Percentiles rank a stretch among this genome's conserved stretches.
These are phyloP conservation scores for Phoeniculus purpureus DNA, from an alignment of 2,797 vertebrate species.

Conservation along the genomic window DNA sequence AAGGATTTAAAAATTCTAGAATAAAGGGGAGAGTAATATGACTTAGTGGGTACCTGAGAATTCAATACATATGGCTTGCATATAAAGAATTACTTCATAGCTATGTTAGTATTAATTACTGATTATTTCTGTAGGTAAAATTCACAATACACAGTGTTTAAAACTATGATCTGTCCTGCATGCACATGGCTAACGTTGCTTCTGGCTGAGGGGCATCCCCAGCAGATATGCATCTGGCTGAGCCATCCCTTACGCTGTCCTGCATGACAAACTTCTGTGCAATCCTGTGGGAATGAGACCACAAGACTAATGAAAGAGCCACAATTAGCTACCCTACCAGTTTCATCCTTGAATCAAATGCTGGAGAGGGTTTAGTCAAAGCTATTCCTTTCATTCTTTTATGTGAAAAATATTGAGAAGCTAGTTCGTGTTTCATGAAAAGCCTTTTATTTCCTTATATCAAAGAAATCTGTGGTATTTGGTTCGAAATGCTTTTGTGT, in stretches of 20 bases:
- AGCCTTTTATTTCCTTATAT: not conserved
- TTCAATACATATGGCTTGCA: not conserved
- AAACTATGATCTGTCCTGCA: not conserved
- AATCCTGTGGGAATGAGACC: not conserved
- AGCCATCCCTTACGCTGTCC: not conserved
- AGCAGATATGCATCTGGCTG: not conserved
- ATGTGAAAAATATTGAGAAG: not conserved
- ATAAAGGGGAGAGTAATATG: not conserved
- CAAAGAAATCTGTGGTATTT: not conserved
- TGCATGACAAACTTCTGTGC: not conserved
- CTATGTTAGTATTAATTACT: not conserved
- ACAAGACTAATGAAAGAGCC: not conserved
- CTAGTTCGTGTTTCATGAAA: not conserved
- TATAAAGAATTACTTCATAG: not conserved
- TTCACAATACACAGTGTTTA: not conserved
- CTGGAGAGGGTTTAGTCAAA: not conserved
- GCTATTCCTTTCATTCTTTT: not conserved
- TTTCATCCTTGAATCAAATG: not conserved
- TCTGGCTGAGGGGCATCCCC: not conserved
- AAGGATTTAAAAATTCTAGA: not conserved
- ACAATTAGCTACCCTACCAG: not conserved
- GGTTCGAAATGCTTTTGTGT: not conserved
- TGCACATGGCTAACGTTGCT: not conserved
- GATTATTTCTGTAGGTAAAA: not conserved
- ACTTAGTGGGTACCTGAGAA: not conserved